Base-by-base conservation (phyloP, 2,113 vertebrate species). In the Crotalus tigris region DNA sequence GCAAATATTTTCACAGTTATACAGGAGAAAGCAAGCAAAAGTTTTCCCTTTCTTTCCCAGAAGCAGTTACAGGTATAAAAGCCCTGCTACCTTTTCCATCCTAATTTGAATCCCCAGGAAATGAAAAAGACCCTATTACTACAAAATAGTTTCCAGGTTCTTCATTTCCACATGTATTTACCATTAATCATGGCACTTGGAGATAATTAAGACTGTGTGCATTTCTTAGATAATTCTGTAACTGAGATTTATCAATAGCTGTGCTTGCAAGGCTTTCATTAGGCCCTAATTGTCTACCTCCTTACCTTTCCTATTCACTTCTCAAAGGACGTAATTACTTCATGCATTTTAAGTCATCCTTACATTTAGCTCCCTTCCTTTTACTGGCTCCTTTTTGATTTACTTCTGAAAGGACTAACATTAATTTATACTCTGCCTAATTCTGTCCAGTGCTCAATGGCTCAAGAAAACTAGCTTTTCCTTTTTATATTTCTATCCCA, bases 241-340 rank as follows among this genome's bases (percentile, higher is more conserved):
- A 59, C 9, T 53, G 91, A 75, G 89, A 91, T 97, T 94, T 94
- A 92, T 94, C 89, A 93, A 95, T 87, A 93, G 90, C 92, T 91
- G 92, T 92, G 94, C 96, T 95, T 95, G 88, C 91, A 96, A 95
- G 90, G 91, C 95, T 94, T 96, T 94, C 92, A 94, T 96, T 96
- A 95, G 75, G 95, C 94, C 93, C 89, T 96, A 94, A 95, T 94
- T 96, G 91, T 93, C 91, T 91, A 92, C 93, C 92, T 93, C 26
- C 49, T 95, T 94, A 92, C 94, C 94, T 96, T 95, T 93, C 93
- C 94, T 90, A 4, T 17, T 92, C 21, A 91, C 94, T 92, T 94
- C 94, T 96, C 93, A 86, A 88, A 95, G 93, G 86, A 55, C 93
- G 92, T 85, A 90, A 93, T 91, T 93, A 85, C 93, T 64, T 64